These are phyloP conservation scores for Ptiloglossa arizonensis DNA, from an alignment of 1,140 invertebrate genomes.

Conservation along the genomic window DNA sequence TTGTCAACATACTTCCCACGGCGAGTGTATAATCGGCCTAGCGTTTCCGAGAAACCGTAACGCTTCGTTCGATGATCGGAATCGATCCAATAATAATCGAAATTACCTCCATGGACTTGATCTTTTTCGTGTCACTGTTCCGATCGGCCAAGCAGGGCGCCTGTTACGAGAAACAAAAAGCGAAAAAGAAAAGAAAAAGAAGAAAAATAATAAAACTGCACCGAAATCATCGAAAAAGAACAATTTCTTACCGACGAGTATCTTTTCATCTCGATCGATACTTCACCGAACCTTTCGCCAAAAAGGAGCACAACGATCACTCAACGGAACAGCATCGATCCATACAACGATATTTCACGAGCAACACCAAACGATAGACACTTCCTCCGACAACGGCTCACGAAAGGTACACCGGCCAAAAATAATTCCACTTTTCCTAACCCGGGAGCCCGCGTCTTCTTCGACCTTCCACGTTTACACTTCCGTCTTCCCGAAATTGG, in stretches of 20 bases:
- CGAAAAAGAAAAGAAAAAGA: neutral
- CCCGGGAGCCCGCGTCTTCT: neutral
- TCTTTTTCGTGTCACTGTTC: constrained; percentile 33
- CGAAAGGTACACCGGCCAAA: neutral
- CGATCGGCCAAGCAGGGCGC: constrained; percentile 53
- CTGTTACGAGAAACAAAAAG: constrained; percentile 1
- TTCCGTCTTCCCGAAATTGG: neutral
- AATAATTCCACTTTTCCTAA: constrained; percentile 18
- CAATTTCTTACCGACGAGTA: constrained; percentile 55
- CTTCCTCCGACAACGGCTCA: no score
- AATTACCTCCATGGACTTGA: constrained; percentile 34
- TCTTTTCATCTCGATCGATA: constrained; percentile 48
- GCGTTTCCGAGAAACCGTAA: neutral
- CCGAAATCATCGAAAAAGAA: no score
- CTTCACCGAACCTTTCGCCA: neutral
- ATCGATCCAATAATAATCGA: neutral
- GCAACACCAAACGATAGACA: neutral
- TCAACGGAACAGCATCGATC: neutral
- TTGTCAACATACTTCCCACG: neutral
- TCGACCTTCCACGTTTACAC: neutral
- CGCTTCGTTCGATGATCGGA: neutral
- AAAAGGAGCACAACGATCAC: neutral
- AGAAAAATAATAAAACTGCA: neutral
- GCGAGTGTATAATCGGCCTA: neutral
- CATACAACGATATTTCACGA: neutral